phyloP scores from a whole-genome alignment of 2,797 vertebrate species.

The Odontamblyopus lacepedii region DNA sequence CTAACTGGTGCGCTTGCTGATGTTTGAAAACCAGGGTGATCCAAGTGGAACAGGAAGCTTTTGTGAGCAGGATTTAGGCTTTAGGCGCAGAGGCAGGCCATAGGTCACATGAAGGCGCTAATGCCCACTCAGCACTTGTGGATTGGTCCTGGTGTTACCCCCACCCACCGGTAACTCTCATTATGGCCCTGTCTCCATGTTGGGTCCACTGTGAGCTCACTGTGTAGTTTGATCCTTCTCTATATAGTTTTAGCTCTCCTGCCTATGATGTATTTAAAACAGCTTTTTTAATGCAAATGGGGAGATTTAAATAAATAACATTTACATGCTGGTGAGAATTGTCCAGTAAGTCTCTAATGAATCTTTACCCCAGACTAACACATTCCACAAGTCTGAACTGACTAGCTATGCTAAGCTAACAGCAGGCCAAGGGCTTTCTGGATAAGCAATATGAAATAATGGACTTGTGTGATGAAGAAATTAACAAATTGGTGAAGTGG shows the following conservation, averaged over 20 bases:
- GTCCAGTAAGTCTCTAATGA: slow-evolving; percentile 81
- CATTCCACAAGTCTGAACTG: slow-evolving; percentile 82
- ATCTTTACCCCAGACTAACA: slow-evolving; percentile 76
- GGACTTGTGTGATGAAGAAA: slow-evolving; percentile 39
- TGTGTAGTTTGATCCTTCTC: slow-evolving; percentile 20
- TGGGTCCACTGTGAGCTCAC: slow-evolving; percentile 3
- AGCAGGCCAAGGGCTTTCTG: slow-evolving; percentile 39
- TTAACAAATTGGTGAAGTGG: slow-evolving; percentile 47
- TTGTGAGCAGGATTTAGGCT: slow-evolving; percentile 86
- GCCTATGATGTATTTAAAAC: slow-evolving; percentile 53
- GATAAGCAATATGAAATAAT: slow-evolving; percentile 48
- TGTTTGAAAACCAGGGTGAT: slow-evolving; percentile 78
- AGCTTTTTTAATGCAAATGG: slow-evolving; percentile 52
- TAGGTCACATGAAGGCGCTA: slow-evolving; percentile 83
- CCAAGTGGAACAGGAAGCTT: slow-evolving; percentile 85
- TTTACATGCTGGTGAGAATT: slow-evolving; percentile 72
- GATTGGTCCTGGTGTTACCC: slow-evolving; percentile 66
- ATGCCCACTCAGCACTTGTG: slow-evolving; percentile 82
- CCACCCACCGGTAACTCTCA: slow-evolving; percentile 28
- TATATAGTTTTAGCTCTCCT: slow-evolving; percentile 57
- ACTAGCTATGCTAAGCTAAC: slow-evolving; percentile 42
- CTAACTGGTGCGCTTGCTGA: slow-evolving; percentile 68
- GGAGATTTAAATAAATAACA: slow-evolving; percentile 67
- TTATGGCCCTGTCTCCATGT: slow-evolving; percentile 14
- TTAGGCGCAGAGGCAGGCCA: slow-evolving; percentile 80